Evolutionary conservation across 2,113 vertebrate genomes (phyloP).

Genomic region (Pogona vitticeps): DNA sequence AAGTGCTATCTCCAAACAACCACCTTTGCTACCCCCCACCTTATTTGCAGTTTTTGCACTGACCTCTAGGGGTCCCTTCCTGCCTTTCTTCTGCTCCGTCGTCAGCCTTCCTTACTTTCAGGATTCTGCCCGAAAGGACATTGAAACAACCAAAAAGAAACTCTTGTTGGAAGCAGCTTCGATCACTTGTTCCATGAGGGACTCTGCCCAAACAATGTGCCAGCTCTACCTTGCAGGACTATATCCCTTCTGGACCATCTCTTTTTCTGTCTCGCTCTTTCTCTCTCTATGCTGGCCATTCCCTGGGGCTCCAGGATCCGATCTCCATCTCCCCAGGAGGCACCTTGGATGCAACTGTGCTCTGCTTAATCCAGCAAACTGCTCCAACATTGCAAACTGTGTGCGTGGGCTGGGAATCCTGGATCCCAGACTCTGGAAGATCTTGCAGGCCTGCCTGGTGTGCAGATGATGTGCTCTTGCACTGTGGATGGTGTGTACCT

Average conservation of each 20-base stretch:
- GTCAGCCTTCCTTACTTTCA: constrained; percentile 37
- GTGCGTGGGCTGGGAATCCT: background rate
- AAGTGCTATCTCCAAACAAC: background rate
- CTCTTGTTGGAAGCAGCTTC: constrained; percentile 27
- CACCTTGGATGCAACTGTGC: background rate
- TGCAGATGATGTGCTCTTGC: background rate
- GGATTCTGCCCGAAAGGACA: constrained; percentile 29
- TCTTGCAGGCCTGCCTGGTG: background rate
- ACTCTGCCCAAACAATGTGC: constrained; percentile 10
- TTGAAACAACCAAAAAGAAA: constrained; percentile 33
- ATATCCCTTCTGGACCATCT: background rate
- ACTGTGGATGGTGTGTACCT: background rate
- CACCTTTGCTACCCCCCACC: background rate
- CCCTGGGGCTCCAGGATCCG: background rate
- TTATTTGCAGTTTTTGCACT: constrained; percentile 16
- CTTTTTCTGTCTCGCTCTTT: background rate
- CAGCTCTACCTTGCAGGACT: constrained; percentile 18
- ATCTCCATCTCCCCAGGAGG: constrained; percentile 2
- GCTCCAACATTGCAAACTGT: background rate
- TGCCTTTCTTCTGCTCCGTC: constrained; percentile 11
- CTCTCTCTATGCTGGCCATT: background rate
- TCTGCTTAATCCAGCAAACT: background rate
- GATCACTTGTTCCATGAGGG: constrained; percentile 12
- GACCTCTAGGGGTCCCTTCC: constrained; percentile 17
- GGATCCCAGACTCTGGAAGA: background rate